Base-by-base conservation (phyloP, 2,797 vertebrate genomes). In the Odontamblyopus lacepedii region DNA sequence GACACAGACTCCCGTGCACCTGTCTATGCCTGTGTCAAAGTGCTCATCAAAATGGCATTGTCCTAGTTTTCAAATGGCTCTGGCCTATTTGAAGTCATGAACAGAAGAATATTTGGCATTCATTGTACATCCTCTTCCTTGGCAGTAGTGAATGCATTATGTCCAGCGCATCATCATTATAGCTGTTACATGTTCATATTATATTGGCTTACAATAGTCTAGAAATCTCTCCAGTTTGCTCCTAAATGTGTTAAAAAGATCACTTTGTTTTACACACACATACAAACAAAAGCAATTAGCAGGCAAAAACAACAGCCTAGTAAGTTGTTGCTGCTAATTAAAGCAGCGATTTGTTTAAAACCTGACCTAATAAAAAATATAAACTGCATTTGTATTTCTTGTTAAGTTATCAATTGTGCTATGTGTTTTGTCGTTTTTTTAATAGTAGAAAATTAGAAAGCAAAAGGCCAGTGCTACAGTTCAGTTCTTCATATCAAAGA, bases 281-380 rank as follows among this genome's bases (percentile, higher is more conserved):
- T 29, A 76, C 71, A 87, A 89, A 88, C 85, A 83, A 68, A 80
- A 83, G 81, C 84, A 83, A 92, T 92, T 87, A 90, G 84, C 74
- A 77, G 83, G 86, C 86, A 83, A 88, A 38, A 84, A 89, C 69
- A 81, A 88, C 77, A 67, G 69, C 53, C 78, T 75, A 29, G 77
- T 78, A 78, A 80, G 82, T 81, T 77, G 74, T 72, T 83, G 80
- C 82, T 85, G 75, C 81, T 87, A 87, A 90, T 88, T 87, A 82
- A 83, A 78, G 80, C 76, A 78, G 82, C 71, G 66, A 66, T 78
- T 88, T 73, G 83, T 91, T 89, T 84, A 64, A 83, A 85, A 86
- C 88, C 72, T 89, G 82, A 89, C 88, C 85, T 77, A 79, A 79
- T 85, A 87, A 86, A 84, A 55, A 75, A 79, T 86, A 80, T 67